phyloP scores from a whole-genome alignment of 2,797 vertebrate species.

The Arctocebus calabarensis region DNA sequence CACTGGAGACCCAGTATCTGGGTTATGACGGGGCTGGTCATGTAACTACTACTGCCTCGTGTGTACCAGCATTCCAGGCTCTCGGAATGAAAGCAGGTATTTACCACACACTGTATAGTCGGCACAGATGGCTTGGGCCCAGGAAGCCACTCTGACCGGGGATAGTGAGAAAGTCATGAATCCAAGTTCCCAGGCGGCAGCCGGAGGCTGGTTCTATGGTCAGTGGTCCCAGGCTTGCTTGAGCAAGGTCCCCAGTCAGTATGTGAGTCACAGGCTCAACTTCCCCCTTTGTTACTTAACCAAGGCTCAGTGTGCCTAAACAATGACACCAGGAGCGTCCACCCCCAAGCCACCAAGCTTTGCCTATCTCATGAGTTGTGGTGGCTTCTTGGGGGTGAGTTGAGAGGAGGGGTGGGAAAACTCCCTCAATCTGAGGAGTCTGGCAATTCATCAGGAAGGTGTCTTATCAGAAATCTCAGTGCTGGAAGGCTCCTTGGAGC shows the following conservation, averaged over 20 bases:
- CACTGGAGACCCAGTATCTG: background rate
- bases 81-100: background rate
- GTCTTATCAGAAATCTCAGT: background rate
- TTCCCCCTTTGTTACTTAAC: background rate
- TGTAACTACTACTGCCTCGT: too few species aligned
- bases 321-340: accelerated
- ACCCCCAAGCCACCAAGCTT: background rate
- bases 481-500: background rate
- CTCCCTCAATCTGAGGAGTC: background rate
- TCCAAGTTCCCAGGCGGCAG: background rate
- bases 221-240: background rate
- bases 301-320: too few species aligned
- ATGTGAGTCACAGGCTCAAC: background rate
- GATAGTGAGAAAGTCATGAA: accelerated
- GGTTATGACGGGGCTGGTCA: background rate
- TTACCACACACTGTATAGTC: accelerated
- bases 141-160: background rate
- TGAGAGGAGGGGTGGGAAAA: background rate
- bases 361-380: background rate
- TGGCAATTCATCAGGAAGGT: background rate
- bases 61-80: background rate
- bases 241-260: accelerated
- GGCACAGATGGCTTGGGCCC: background rate
- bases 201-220: background rate
- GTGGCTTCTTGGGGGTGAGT: background rate